Evolutionary conservation across 2,113 vertebrate genomes (phyloP).

Genomic region (Melanocharis versteri): DNA sequence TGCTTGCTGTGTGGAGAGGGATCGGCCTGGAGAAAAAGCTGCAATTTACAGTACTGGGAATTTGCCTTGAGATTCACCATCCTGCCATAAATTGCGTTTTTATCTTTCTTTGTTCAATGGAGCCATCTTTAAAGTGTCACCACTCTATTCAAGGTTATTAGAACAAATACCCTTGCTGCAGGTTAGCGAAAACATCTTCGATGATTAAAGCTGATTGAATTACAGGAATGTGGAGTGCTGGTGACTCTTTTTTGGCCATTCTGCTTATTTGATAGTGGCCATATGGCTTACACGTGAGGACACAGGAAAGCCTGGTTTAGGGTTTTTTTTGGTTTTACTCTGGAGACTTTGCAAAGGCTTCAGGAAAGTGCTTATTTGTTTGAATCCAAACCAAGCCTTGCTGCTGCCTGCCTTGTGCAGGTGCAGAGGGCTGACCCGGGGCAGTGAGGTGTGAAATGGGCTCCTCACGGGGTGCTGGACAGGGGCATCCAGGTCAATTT

Average conservation of each 20-base stretch:
- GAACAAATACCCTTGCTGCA: conserved; percentile 18
- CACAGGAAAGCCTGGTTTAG: not conserved
- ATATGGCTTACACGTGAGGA: not conserved
- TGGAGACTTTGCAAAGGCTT: not conserved
- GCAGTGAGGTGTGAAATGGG: not conserved
- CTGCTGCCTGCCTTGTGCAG: not conserved
- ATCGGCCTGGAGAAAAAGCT: not conserved
- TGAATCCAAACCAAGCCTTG: not conserved
- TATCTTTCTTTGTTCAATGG: conserved; percentile 42
- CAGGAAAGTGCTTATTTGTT: not conserved
- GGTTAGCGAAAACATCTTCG: not conserved
- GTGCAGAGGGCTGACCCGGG: not conserved
- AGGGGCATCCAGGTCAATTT: accelerated
- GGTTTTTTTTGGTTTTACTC: not conserved
- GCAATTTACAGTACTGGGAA: conserved; percentile 1
- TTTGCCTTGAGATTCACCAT: conserved; percentile 31
- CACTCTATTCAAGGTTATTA: conserved; percentile 48
- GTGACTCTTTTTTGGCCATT: not conserved
- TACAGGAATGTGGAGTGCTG: not conserved
- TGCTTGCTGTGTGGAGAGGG: not conserved
- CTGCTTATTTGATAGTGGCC: not conserved
- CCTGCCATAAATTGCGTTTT: conserved; percentile 18
- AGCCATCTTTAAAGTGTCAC: conserved; percentile 51
- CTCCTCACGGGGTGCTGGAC: not conserved
- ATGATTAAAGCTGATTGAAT: conserved; percentile 40